A percentile compares a stretch with the other conserved stretches of the same genome.
phyloP scores from a whole-genome alignment of 1,140 invertebrate genomes.

The Diplogasteroides magnus region DNA sequence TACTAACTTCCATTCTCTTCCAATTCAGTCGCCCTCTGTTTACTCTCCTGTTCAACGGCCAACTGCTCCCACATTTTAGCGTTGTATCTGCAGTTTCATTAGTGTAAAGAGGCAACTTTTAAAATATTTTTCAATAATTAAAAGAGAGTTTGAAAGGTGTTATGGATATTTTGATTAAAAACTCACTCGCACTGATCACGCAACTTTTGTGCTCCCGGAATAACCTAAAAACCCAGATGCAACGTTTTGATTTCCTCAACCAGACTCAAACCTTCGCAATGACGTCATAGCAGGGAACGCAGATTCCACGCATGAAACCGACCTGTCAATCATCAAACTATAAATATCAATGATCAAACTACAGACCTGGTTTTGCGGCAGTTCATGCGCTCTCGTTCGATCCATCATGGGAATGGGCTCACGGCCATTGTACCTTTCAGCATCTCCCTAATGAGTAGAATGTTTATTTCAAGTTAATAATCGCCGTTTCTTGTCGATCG shows the following conservation, averaged over 20 bases:
- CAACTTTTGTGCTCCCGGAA: conserved; percentile 70
- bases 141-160: neutral
- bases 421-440: conserved; percentile 67
- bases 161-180: conserved; percentile 51
- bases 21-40: conserved; percentile 11
- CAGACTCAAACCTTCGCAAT: too few species aligned
- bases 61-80: conserved; percentile 60
- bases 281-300: conserved; percentile 73
- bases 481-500: neutral
- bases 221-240: too few species aligned
- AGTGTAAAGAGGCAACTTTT: conserved; percentile 49
- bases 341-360: neutral
- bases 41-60: conserved; percentile 53
- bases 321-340: conserved; percentile 60
- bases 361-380: conserved; percentile 69
- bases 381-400: conserved; percentile 67
- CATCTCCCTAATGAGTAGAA: conserved; percentile 64
- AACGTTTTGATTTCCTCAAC: too few species aligned
- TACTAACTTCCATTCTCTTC: conserved; percentile 3
- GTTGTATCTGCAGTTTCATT: conserved; percentile 45
- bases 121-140: neutral
- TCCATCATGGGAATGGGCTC: conserved; percentile 78
- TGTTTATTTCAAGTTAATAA: neutral
- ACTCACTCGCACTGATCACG: conserved; percentile 65
- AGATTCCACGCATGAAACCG: conserved; percentile 73